phyloP scores from a whole-genome alignment of 2,888 invertebrate species.

The Aromia moschata region DNA sequence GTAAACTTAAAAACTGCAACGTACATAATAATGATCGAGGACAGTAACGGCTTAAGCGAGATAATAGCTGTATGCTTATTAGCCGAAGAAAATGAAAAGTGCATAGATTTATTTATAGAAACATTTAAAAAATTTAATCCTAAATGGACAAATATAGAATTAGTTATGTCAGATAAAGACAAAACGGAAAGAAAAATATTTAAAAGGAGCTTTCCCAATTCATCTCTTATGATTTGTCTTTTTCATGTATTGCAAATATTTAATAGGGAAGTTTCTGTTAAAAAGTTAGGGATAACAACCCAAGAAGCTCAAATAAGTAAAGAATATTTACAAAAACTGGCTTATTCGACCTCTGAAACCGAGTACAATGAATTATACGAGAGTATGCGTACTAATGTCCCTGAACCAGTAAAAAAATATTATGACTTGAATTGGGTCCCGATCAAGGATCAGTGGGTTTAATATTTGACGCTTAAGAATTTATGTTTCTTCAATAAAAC shows the following conservation, averaged over 20 bases:
- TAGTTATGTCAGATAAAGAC: conserved; percentile 15
- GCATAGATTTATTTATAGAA: conserved; percentile 23
- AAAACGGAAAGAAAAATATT: conserved; percentile 1
- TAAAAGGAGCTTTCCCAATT: neutral
- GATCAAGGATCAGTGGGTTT: neutral
- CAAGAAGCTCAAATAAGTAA: neutral
- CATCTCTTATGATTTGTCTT: conserved; percentile 6
- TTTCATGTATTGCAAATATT: conserved; percentile 12
- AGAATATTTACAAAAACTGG: neutral
- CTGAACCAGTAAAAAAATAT: conserved; percentile 7
- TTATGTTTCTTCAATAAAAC: conserved; percentile 3
- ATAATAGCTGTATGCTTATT: conserved; percentile 21
- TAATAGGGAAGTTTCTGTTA: too few relatives aligned
- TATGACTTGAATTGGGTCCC: neutral
- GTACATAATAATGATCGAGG: conserved; percentile 22
- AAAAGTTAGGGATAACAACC: neutral
- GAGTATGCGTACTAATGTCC: conserved; percentile 1
- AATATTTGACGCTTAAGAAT: neutral
- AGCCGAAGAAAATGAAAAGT: conserved; percentile 21
- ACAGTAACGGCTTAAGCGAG: conserved; percentile 25
- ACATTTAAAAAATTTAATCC: conserved; percentile 4
- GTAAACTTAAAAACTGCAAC: neutral
- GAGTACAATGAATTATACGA: neutral
- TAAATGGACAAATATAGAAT: neutral
- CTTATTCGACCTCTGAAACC: neutral